These are phyloP conservation scores for Tapirus indicus DNA, from an alignment of 2,797 vertebrate species.

Conservation along the genomic window DNA sequence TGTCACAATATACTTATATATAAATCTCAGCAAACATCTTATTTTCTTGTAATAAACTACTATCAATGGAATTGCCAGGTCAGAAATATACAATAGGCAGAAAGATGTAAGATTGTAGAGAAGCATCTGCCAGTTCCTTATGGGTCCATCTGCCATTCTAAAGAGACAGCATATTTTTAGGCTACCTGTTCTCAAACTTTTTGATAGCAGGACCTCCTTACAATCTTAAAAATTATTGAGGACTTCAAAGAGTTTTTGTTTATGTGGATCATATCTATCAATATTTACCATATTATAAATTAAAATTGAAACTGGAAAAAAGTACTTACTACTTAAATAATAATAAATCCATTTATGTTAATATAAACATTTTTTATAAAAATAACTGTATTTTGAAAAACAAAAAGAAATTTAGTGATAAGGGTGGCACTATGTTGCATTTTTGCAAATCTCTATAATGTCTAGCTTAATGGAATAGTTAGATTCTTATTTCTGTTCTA, in stretches of 20 bases:
- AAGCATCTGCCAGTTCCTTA: neutral
- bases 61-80: neutral
- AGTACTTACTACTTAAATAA: neutral
- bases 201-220: neutral
- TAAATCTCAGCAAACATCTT: neutral
- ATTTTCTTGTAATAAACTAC: slow-evolving; percentile 14
- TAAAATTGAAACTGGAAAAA: slow-evolving; percentile 18
- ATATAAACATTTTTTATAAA: slow-evolving; percentile 13
- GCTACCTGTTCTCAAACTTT: neutral
- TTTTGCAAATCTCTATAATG: neutral
- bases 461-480: neutral
- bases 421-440: neutral
- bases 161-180: neutral
- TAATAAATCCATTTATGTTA: neutral
- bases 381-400: slow-evolving; percentile 12
- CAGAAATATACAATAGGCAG: slow-evolving; percentile 34
- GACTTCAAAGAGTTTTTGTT: neutral
- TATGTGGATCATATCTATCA: neutral
- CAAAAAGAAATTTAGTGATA: neutral
- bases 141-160: neutral
- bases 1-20: neutral
- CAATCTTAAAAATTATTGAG: neutral
- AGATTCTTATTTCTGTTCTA: neutral
- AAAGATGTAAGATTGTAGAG: neutral
- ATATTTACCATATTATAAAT: slow-evolving; percentile 23